A percentile compares a stretch with the other conserved stretches of the same genome.
These are phyloP conservation scores for Nemotelus pantherinus DNA, from an alignment of 2,888 invertebrate genomes.

Conservation along the genomic window DNA sequence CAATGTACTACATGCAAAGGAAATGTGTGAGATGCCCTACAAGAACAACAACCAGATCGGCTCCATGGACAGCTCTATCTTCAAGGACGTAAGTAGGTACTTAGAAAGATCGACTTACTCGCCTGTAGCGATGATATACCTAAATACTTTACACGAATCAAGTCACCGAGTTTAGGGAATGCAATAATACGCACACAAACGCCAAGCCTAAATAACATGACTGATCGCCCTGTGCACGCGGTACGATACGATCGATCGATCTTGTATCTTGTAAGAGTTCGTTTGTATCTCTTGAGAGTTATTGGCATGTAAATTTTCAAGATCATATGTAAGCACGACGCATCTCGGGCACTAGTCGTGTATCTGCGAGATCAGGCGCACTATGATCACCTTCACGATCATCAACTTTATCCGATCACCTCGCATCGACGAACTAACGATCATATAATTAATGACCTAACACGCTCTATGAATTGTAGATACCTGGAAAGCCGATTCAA, in stretches of 20 bases:
- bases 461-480: slow-evolving; percentile 48
- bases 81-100: slow-evolving; percentile 9
- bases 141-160: neutral
- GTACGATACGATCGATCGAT: slow-evolving; percentile 41
- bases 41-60: neutral
- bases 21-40: slow-evolving; percentile 20
- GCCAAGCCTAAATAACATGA: slow-evolving; percentile 6
- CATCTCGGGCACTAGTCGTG: neutral
- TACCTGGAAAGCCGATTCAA: slow-evolving; percentile 21
- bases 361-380: neutral
- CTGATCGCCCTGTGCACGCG: slow-evolving; percentile 12
- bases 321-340: slow-evolving; percentile 40
- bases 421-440: slow-evolving; percentile 52
- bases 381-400: slow-evolving; percentile 28
- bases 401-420: slow-evolving; percentile 38
- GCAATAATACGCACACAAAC: neutral
- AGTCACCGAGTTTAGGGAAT: slow-evolving; percentile 10
- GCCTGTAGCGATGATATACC: neutral
- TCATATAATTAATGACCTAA: slow-evolving; percentile 56
- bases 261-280: slow-evolving; percentile 38
- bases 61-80: slow-evolving; percentile 1
- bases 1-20: neutral
- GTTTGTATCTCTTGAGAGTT: slow-evolving; percentile 33
- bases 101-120: neutral
- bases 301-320: slow-evolving; percentile 43